Base-by-base conservation (phyloP, 2,888 invertebrate species). In the Myopa testacea region DNA sequence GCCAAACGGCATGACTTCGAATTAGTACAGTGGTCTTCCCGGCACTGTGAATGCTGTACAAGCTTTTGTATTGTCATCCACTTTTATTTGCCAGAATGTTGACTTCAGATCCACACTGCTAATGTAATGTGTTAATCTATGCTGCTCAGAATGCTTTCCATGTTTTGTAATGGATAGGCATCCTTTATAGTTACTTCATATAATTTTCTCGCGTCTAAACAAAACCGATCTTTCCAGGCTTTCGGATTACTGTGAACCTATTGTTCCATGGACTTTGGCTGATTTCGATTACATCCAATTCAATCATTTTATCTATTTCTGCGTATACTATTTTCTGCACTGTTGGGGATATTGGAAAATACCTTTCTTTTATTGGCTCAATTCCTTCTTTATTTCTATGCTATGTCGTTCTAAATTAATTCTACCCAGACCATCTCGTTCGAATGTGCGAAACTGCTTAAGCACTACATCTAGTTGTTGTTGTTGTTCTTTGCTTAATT, bases 391-490 rank as follows among this genome's bases (percentile, higher is more conserved):
- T n/a, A n/a, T n/a, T n/a, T n/a, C n/a, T n/a, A n/a, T n/a, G n/a
- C n/a, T n/a, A n/a, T n/a, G n/a, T 12, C 34, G 52, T 38, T 73
- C 58, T 4, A 80, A 26, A 3, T 34, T 16, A 4, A 78, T 80
- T 69, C 74, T 75, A 5, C 81, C 80, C 1, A 77, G 50, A 1
- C 76, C 77, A 10, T 77, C 26, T 4, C 60, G 50, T 7, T 71
- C 69, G 55, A 71, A 78, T 19, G 65, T 74, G 0, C 50, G 40
- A 62, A 78, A 78, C 8, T 1, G 26, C 1, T 16, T n/a, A 37
- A 65, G 77, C 10, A 74, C 78, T 10, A 16, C 67, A 3, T 80
- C 72, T 63, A 80, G 16, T 4, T n/a, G 38, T 3, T 55, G 4
- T 4, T 65, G 67, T 5, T 80, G 77, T 5, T 69, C 45, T 1